Conservation (phyloP, 2,113 vertebrate species). For the Misgurnus anguillicaudatus region DNA sequence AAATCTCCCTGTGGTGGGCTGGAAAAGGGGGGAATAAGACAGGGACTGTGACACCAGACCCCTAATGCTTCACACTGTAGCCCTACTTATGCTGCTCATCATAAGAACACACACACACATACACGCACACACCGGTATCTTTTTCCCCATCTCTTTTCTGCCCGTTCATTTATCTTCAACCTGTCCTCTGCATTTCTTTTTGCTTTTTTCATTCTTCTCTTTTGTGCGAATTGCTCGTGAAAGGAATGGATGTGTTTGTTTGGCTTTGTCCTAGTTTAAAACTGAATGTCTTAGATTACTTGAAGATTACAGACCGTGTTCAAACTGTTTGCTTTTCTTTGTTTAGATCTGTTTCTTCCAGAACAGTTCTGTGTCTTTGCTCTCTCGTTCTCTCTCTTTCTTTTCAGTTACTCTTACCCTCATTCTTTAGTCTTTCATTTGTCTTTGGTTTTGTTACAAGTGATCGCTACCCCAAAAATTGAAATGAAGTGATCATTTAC, state of each 20-base stretch:
- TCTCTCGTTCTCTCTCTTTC: slow-evolving; percentile 51
- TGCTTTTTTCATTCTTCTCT: slow-evolving; percentile 7
- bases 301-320: slow-evolving; percentile 21
- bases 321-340: slow-evolving; percentile 34
- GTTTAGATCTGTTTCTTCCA: slow-evolving; percentile 3
- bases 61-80: slow-evolving; percentile 18
- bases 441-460: neutral
- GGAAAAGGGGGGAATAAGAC: slow-evolving; percentile 20
- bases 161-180: slow-evolving; percentile 5
- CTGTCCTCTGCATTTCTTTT: neutral
- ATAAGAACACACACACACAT: slow-evolving; percentile 13
- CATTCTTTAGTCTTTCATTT: neutral
- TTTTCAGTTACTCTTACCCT: neutral
- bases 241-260: slow-evolving; percentile 18
- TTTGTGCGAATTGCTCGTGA: slow-evolving; percentile 7
- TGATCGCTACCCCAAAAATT: no score
- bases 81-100: slow-evolving; percentile 59
- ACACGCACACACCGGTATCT: neutral
- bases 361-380: neutral
- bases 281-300: slow-evolving; percentile 17
- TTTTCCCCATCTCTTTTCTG: neutral
- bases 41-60: slow-evolving; percentile 19
- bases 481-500: no score
- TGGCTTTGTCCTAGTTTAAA: slow-evolving; percentile 25
- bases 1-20: slow-evolving; percentile 55